These are phyloP conservation scores for Aplysia californica DNA, from an alignment of 1,140 invertebrate genomes.

Conservation along the genomic window DNA sequence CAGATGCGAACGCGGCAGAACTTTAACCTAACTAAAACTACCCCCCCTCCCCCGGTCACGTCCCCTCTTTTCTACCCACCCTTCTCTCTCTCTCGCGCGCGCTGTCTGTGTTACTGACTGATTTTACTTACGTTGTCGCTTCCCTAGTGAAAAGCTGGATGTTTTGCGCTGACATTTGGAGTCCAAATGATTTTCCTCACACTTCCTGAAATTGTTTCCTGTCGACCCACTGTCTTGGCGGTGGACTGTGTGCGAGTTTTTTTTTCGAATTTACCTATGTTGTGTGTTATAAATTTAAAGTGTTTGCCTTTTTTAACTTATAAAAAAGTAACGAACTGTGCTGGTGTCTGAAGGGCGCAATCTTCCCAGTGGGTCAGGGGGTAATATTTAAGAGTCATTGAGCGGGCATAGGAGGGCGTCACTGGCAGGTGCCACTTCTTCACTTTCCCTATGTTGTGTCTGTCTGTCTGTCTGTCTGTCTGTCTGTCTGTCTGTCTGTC, in stretches of 20 bases:
- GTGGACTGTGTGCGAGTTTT: neutral
- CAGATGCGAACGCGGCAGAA: too few species aligned
- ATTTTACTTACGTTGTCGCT: neutral
- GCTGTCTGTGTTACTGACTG: neutral
- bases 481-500: neutral
- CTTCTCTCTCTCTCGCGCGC: slow-evolving; percentile 7
- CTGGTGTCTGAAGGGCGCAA: too few species aligned
- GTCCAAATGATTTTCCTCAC: neutral
- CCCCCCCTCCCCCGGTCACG: neutral
- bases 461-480: slow-evolving; percentile 10
- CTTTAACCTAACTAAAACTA: too few species aligned
- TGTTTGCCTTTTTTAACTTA: too few species aligned
- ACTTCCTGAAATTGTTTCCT: neutral
- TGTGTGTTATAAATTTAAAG: too few species aligned
- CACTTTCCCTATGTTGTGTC: neutral
- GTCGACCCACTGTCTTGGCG: neutral
- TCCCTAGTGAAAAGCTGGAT: neutral
- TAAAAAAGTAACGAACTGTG: too few species aligned
- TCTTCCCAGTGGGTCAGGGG: too few species aligned
- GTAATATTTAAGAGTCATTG: too few species aligned
- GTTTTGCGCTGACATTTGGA: neutral
- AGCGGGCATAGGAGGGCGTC: too few species aligned
- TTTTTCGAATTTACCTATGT: too few species aligned
- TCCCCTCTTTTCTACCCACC: neutral
- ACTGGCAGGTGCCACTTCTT: too few species aligned